Conservation (phyloP, 2,113 vertebrate species). For the Proteles cristata region DNA sequence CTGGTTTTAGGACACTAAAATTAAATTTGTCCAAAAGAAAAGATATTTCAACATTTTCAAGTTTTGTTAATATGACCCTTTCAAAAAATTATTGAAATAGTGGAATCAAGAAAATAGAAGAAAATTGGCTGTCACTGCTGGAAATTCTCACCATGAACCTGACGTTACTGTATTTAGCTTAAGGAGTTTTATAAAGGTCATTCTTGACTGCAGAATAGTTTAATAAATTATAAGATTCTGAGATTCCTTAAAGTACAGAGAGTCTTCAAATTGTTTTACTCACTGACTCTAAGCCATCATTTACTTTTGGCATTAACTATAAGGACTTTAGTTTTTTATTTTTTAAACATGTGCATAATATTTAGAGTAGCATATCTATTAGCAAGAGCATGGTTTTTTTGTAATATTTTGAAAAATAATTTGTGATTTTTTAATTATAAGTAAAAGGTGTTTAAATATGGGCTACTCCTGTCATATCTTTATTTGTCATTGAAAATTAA, state of each 20-base stretch:
- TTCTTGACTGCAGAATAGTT: constrained; percentile 32
- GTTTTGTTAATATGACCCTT: not conserved
- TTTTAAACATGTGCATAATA: not conserved
- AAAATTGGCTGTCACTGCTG: not conserved
- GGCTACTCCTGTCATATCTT: not conserved
- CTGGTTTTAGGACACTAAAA: not conserved
- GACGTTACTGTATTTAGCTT: constrained; percentile 5
- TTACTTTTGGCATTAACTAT: not conserved
- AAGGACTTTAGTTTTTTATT: not conserved
- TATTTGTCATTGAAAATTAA: constrained; percentile 61
- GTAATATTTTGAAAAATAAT: constrained; percentile 22
- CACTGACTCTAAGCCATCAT: not conserved
- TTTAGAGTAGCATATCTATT: not conserved
- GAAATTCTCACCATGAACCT: constrained; percentile 26
- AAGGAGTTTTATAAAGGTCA: constrained; percentile 39
- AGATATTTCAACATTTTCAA: not conserved
- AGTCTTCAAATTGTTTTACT: not conserved
- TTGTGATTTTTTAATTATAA: not conserved
- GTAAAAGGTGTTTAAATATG: constrained; percentile 49
- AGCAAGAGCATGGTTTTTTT: not conserved
- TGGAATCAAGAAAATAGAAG: not conserved
- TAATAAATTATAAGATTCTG: constrained; percentile 50
- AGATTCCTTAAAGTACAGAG: not conserved
- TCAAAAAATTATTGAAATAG: not conserved
- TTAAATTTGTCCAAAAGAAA: not conserved